Evolutionary conservation across 2,113 vertebrate species (phyloP), one percentile per base, ranked within the genome.

Genomic region (Machaerirhynchus nigripectus): DNA sequence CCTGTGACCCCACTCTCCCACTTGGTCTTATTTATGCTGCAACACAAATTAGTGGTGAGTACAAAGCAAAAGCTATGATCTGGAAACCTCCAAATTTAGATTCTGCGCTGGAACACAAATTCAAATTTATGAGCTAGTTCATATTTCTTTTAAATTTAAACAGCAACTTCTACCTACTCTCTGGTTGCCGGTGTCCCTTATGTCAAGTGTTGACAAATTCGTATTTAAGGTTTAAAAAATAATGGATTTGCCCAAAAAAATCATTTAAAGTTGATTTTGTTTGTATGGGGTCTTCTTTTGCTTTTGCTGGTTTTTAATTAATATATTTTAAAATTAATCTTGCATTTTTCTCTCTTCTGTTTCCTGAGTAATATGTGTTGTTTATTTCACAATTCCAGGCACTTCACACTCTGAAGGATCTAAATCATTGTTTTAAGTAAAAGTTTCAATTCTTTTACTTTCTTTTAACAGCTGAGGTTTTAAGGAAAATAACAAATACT

Each of bases 401-500:
- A 70, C 56, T 46, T 76, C 3, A 42, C 13, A 27, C 18, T 83
- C 30, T 57, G 22, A 76, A 46, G 20, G 44, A 8, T 50, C 52
- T 89, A 73, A 95, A 71, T 35, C 1, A n/a, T 63, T 17, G 28
- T 60, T 78, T 85, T n/a, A 68, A 93, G 85, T 11, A 46, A 57
- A 74, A 83, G 15, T 57, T 77, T 49, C 28, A 61, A 55, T 78
- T 77, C 1, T 81, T 86, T 49, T 63, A 69, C 35, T 59, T 88
- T 63, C 21, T 87, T 59, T 73, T 74, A 96, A 35, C 50, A 74
- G 28, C 27, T 77, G 39, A 40, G 8, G 2, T 76, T 95, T 95
- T 61, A 76, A 84, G 61, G 50, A 90, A 95, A 94, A 78, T 61
- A 91, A 35, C 31, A 91, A 86, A 91, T 83, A 91, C 57, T 88